Evolutionary conservation across 2,888 invertebrate species (phyloP).

Genomic region (Choreutis nemorana): DNA sequence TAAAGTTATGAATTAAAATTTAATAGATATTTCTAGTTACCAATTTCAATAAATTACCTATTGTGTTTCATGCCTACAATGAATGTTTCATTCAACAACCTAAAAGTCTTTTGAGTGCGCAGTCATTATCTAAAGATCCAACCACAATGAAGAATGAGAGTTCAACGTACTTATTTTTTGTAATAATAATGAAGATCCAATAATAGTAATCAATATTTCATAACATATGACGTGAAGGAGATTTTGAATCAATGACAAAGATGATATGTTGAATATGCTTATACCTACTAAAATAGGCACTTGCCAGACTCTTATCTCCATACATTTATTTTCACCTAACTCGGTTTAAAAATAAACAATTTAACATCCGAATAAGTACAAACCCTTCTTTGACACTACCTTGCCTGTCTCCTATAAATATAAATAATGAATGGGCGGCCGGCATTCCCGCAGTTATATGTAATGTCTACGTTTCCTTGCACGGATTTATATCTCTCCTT

Average conservation of each 20-base stretch:
- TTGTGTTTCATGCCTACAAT: no score
- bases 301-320: slow-evolving; percentile 50
- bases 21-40: no score
- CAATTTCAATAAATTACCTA: no score
- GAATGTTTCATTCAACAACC: no score
- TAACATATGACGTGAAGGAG: no score
- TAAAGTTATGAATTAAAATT: no score
- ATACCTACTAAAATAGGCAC: no score
- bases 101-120: no score
- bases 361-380: slow-evolving; percentile 56
- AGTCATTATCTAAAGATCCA: no score
- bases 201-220: slow-evolving; percentile 43
- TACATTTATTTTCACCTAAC: slow-evolving; percentile 48
- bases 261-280: no score
- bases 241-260: no score
- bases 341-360: slow-evolving; percentile 59
- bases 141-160: no score
- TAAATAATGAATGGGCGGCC: slow-evolving; percentile 59
- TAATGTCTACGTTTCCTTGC: slow-evolving; percentile 53
- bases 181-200: slow-evolving; percentile 42
- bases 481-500: slow-evolving; percentile 50
- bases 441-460: slow-evolving; percentile 51
- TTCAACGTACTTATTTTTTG: slow-evolving; percentile 35
- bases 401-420: slow-evolving; percentile 61
- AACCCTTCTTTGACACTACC: slow-evolving; percentile 54